Percentiles rank a stretch among this genome's conserved stretches.
Evolutionary conservation across 2,888 invertebrate species (phyloP).

Genomic region (Odiellus spinosus): DNA sequence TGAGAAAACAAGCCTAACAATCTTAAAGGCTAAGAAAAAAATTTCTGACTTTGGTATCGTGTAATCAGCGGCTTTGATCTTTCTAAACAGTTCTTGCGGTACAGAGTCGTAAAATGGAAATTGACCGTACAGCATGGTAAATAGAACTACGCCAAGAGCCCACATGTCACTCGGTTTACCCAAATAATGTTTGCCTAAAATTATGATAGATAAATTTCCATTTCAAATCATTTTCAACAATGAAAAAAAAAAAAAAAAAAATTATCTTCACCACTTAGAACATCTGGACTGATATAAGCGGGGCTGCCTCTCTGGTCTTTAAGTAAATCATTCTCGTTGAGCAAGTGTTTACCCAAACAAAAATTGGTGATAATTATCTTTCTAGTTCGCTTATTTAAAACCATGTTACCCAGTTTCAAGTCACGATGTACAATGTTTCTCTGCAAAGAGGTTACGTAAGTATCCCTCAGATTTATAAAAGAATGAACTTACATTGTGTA

Average conservation of each 20-base stretch:
- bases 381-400: constrained; percentile 47
- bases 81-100: constrained; percentile 52
- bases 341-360: constrained; percentile 55
- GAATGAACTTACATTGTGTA: constrained; percentile 44
- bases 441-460: constrained; percentile 32
- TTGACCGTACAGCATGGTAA: constrained; percentile 62
- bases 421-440: constrained; percentile 61
- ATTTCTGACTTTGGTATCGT: constrained; percentile 49
- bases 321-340: constrained; percentile 51
- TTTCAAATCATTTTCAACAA: too few species aligned
- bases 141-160: constrained; percentile 60
- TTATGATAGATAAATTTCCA: constrained; percentile 1
- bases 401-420: constrained; percentile 57
- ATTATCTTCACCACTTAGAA: constrained; percentile 41
- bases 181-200: constrained; percentile 45
- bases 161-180: constrained; percentile 71
- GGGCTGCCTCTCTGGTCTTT: constrained; percentile 63
- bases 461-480: not conserved
- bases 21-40: not conserved
- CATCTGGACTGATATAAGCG: constrained; percentile 65
- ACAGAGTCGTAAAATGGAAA: constrained; percentile 63
- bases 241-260: too few species aligned
- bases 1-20: too few species aligned
- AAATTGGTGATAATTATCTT: constrained; percentile 54
- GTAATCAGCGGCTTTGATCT: constrained; percentile 57